Base-by-base conservation (phyloP, 2,888 invertebrate genomes). In the Patella caerulea region DNA sequence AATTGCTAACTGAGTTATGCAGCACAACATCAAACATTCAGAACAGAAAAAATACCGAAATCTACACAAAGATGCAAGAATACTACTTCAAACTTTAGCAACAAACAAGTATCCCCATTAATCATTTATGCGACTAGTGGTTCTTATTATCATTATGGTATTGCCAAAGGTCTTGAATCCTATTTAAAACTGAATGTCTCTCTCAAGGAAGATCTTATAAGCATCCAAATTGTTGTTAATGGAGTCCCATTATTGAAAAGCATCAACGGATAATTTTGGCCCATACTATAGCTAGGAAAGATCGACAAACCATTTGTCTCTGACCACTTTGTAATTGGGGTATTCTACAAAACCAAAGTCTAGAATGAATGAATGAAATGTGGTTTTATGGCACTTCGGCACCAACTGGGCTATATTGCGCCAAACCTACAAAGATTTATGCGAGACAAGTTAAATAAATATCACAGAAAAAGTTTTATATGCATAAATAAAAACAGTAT, bases 191-290 rank as follows among this genome's bases (percentile, higher is more conserved):
- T 34, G 34, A 34, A 34, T 34, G 34, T 3, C 3, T 34, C 3
- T 34, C 34, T 34, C 3, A 34, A 34, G 34, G 34, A 34, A 2
- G 34, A 34, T 34, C 34, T 2, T 34, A 34, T 34, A 34, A 34
- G 34, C 54, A 29, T 73, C 12, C 73, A 73, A 54, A 24, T 79
- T 29, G 73, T 69, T 53, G 74, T 79, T 74, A 77, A 78, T 74
- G 79, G 79, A 74, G 77, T 65, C 59, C 34, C 34, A 34, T 34
- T 34, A 34, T 34, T 34, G 2, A 34, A 34, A 34, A 34, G 4
- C 34, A 34, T 73, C 9, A 72, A 72, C 17, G 59, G 29, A 15
- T 59, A 78, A 52, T 65, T 79, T 65, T 79, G 79, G 79, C 77
- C 79, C n/a, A 79, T 79, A 54, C 59, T n/a, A n/a, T n/a, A n/a